Evolutionary conservation across 2,113 vertebrate genomes (phyloP).

Genomic region (Piprites chloris): DNA sequence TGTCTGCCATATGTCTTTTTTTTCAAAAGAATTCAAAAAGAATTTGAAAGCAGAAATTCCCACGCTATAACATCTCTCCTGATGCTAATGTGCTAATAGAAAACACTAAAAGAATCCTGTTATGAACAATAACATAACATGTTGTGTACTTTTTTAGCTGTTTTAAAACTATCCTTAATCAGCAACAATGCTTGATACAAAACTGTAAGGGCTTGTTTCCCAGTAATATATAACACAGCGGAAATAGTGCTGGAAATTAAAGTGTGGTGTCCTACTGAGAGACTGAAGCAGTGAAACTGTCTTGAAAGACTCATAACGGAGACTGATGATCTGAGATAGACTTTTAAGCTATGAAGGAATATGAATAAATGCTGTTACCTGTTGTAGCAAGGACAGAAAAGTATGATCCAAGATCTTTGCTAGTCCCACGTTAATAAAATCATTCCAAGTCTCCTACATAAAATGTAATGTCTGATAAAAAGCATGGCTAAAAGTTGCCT

Average conservation of each 20-base stretch:
- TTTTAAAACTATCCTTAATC: not conserved
- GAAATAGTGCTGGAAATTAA: not conserved
- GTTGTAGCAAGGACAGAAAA: not conserved
- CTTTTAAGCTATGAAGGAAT: not conserved
- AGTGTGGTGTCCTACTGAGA: not conserved
- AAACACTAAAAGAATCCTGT: not conserved
- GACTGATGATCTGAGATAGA: not conserved
- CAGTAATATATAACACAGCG: not conserved
- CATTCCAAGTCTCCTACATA: not conserved
- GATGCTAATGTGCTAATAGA: not conserved
- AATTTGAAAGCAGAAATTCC: slow-evolving; percentile 7
- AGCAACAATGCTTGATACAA: not conserved
- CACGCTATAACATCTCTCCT: not conserved
- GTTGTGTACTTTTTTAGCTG: not conserved
- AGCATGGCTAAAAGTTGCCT: not conserved
- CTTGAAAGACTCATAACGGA: not conserved
- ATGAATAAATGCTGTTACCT: not conserved
- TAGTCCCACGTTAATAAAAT: not conserved
- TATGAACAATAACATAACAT: not conserved
- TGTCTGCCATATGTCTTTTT: slow-evolving; percentile 10
- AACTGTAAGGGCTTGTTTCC: not conserved
- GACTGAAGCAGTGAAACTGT: not conserved
- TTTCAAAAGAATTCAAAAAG: not conserved
- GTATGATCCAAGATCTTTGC: not conserved
- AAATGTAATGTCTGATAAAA: not conserved